Base-by-base conservation (phyloP, 2,888 invertebrate genomes). In the Elegia similella region DNA sequence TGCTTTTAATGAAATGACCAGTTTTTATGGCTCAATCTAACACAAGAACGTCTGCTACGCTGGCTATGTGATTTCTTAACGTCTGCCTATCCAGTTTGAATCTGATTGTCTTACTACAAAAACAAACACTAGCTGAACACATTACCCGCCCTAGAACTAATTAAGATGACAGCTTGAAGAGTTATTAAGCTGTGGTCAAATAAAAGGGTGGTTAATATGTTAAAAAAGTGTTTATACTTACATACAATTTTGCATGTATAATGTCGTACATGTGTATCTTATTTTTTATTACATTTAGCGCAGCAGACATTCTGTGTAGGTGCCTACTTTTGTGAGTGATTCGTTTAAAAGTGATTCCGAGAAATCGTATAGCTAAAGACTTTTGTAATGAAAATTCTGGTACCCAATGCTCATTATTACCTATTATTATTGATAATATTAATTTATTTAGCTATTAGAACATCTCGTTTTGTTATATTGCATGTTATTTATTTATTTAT, bases 401-500 rank as follows among this genome's bases (percentile, higher is more conserved):
- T 42, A 53, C 23, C n/a, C n/a, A n/a, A 7, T 13, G 29, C 29
- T 29, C 29, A 32, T n/a, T 46, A 6, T 38, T 46, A 29, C 5
- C 10, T 46, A 23, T 46, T 23, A 23, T 46, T 23, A 23, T 46
- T 46, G 23, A 17, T 30, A 30, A 29, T 47, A 30, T 16, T 23
- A 23, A 17, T 29, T 53, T 32, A 46, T 44, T 44, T 30, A 43
- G 32, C 44, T 30, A 32, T 43, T 46, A 55, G 32, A 55, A 30
- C 44, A 32, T 44, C 44, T 32, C 32, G 2, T 44, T 55, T 43
- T 55, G 34, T 55, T 55, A 53, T 23, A 32, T 30, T 16, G 1
- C 43, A 54, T 44, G 54, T 54, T 54, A 54, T 62, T 61, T 64
- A 55, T 56, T 63, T 59, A 47, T 23, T 47, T 6, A 15, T 32